Evolutionary conservation across 2,797 vertebrate genomes (phyloP).

Genomic region (Chrysocyon brachyurus): DNA sequence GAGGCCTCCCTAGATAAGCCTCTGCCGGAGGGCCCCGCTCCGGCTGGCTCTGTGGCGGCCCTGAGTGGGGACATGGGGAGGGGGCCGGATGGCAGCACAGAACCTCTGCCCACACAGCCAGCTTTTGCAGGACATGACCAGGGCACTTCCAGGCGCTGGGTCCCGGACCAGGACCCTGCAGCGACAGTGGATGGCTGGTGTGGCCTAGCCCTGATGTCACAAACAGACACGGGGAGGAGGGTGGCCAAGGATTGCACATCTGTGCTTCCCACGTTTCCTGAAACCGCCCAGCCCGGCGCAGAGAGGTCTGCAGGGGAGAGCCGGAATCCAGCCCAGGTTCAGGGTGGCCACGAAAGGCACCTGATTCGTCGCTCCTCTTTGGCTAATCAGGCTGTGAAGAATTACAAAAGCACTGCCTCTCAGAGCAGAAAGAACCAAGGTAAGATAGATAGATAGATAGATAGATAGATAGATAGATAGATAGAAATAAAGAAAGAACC

Average conservation of each 20-base stretch:
- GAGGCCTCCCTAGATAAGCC: neutral
- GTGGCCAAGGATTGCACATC: neutral
- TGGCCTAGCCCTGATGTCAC: neutral
- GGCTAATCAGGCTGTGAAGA: neutral
- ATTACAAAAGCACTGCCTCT: neutral
- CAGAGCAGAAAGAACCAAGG: neutral
- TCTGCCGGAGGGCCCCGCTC: neutral
- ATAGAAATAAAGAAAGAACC: neutral
- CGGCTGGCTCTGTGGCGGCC: neutral
- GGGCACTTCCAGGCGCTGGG: neutral
- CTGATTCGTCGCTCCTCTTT: neutral
- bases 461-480: too few species aligned
- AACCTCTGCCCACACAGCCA: neutral
- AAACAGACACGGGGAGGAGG: neutral
- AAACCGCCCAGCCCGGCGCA: neutral
- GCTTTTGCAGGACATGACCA: neutral
- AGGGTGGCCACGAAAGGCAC: neutral
- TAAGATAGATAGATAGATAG: too few species aligned
- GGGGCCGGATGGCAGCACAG: accelerated
- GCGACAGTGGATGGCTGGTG: neutral
- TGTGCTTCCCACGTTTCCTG: neutral
- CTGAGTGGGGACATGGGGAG: accelerated
- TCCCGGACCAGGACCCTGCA: neutral
- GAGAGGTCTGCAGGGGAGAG: neutral
- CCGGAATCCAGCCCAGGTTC: neutral